Conservation (phyloP, 1,140 invertebrate genomes). For the Phymastichus coffea region DNA sequence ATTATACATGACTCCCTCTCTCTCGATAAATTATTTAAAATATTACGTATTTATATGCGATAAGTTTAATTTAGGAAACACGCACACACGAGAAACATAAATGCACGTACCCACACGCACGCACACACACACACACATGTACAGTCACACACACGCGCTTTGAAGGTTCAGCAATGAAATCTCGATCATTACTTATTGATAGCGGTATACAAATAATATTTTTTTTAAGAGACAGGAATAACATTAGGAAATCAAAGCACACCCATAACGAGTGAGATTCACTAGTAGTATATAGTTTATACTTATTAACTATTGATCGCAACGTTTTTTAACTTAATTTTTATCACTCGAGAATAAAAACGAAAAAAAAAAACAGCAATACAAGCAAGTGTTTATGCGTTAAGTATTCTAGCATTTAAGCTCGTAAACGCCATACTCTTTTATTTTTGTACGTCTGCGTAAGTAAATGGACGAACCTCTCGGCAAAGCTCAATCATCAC, state of each 20-base stretch:
- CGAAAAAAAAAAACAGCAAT: too few species aligned
- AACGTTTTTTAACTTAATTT: too few species aligned
- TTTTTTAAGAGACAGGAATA: background rate
- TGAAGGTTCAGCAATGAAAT: slow-evolving; percentile 38
- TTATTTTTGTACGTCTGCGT: slow-evolving; percentile 24
- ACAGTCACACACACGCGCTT: background rate
- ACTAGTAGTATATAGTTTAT: slow-evolving; percentile 18
- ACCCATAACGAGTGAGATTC: slow-evolving; percentile 32
- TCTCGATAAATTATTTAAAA: slow-evolving; percentile 14
- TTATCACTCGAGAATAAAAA: too few species aligned
- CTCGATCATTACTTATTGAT: slow-evolving; percentile 13
- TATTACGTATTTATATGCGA: background rate
- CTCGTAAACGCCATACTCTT: slow-evolving; percentile 26
- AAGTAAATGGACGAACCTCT: background rate
- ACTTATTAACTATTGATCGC: too few species aligned
- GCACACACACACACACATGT: background rate
- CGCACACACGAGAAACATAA: too few species aligned
- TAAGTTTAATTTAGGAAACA: too few species aligned
- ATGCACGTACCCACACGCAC: background rate
- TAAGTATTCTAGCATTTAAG: slow-evolving; percentile 28
- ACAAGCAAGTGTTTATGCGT: too few species aligned
- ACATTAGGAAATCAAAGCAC: slow-evolving; percentile 33
- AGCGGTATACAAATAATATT: background rate
- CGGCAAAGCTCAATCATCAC: background rate
- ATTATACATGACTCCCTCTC: slow-evolving; percentile 19